Conservation (phyloP, 2,888 invertebrate genomes). For the Clistopyga incitator region DNA sequence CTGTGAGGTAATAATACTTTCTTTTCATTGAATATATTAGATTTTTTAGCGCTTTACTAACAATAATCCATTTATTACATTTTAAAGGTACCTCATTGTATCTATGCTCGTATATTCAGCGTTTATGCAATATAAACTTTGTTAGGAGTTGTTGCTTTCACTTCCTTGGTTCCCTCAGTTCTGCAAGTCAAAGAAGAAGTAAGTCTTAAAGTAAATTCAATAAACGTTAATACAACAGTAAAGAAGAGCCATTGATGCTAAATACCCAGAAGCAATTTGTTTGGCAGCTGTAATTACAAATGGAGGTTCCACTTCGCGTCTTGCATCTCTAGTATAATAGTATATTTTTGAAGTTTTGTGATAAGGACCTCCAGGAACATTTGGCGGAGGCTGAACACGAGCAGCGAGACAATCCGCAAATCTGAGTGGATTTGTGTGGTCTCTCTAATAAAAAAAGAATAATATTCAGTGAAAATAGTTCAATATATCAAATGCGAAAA, state of each 20-base stretch:
- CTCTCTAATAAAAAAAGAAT: constrained; percentile 85
- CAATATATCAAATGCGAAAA: background rate
- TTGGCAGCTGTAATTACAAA: constrained; percentile 84
- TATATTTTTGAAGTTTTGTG: constrained; percentile 93
- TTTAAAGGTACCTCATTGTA: constrained; percentile 31
- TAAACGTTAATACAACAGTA: background rate
- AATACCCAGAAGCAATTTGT: constrained; percentile 84
- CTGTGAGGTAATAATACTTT: background rate
- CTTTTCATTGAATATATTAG: background rate
- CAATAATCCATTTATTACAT: constrained; percentile 47
- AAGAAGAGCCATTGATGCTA: background rate
- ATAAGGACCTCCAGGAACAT: constrained; percentile 92
- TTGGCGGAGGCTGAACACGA: constrained; percentile 93
- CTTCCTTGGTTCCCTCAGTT: constrained; percentile 72
- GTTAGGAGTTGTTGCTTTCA: constrained; percentile 87
- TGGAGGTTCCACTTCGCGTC: constrained; percentile 92
- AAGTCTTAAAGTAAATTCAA: background rate
- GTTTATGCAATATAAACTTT: constrained; percentile 80
- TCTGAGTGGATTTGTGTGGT: constrained; percentile 87
- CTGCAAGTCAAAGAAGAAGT: constrained; percentile 69
- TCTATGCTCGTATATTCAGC: constrained; percentile 5
- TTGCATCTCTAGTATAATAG: constrained; percentile 93
- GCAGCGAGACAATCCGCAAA: constrained; percentile 88
- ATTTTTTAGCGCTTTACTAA: constrained; percentile 41
- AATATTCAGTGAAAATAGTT: background rate